Evolutionary conservation across 2,113 vertebrate genomes (phyloP), one percentile per base, ranked within the genome.

Genomic region (Calyptommatus sinebrachiatus): DNA sequence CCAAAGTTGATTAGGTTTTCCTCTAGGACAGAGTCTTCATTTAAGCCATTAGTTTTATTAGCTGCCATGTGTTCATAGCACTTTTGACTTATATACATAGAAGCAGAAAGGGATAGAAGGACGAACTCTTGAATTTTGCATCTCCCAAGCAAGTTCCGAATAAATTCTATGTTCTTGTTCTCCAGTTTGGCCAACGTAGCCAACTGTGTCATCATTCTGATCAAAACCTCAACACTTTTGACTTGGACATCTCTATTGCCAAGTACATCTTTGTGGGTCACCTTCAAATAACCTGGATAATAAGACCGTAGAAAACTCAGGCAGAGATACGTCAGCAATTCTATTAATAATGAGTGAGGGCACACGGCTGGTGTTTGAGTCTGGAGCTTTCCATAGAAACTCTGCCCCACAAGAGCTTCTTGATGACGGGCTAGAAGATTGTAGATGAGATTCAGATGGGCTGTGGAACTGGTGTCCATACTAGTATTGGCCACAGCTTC

Each of bases 211-310:
- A 97, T 91, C 29, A 99, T 86, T 9, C 95, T 90, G 3, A 97
- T 97, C 69, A 99, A 90, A 18, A 99, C 98, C 85, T 97, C 96
- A 46, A 97, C 97, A 0, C 98, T 98, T 85, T 98, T 98, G 75
- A 99, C 97, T 93, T 99, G 98, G 29, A 99, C 98, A 0, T 99
- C 98, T 12, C 96, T 92, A 95, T 99, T 99, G 66, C 94, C 97
- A 21, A 98, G 95, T 6, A 97, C 69, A 84, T 98, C 97, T 12
- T 92, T 93, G 80, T 96, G 96, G 10, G 90, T 91, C 61, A 98
- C 90, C 71, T 86, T 94, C 35, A 97, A 85, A 88, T 97, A 96
- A 84, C 97, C 95, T 0, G 98, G 98, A 89, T 98, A 99, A 85
- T 98, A 96, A 14, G 97, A 98, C 53, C 98, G 96, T 80, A 99